Percentiles rank a stretch among this genome's conserved stretches.
phyloP scores from a whole-genome alignment of 2,888 invertebrate species.

The Arctia plantaginis region DNA sequence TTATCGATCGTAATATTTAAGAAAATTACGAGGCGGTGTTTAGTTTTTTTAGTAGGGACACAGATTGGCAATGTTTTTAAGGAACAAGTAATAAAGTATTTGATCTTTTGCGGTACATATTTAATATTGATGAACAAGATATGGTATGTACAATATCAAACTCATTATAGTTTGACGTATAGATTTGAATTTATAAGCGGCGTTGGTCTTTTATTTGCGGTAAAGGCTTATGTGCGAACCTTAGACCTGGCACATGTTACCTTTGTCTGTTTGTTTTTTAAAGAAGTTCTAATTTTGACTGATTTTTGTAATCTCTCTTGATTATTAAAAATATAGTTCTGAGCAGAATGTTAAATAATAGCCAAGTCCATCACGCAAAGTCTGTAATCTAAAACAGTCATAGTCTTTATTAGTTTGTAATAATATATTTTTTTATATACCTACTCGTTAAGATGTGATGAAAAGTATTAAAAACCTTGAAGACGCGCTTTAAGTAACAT shows the following conservation, averaged over 20 bases:
- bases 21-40: constrained; percentile 15
- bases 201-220: background rate
- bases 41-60: constrained; percentile 11
- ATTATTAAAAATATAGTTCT: background rate
- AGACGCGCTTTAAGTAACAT: constrained; percentile 1
- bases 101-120: background rate
- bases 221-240: background rate
- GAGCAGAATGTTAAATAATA: too few species aligned
- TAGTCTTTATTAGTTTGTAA: background rate
- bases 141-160: background rate
- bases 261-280: background rate
- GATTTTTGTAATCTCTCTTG: background rate
- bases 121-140: background rate
- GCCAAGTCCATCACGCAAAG: background rate
- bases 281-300: background rate
- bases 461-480: background rate
- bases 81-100: background rate
- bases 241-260: background rate
- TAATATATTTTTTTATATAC: background rate
- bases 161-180: background rate
- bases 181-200: background rate
- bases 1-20: constrained; percentile 25
- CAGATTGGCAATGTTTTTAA: constrained; percentile 2
- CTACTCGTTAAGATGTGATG: background rate
- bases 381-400: background rate